phyloP scores from a whole-genome alignment of 2,113 vertebrate genomes.

The Gallinago jamesoni region DNA sequence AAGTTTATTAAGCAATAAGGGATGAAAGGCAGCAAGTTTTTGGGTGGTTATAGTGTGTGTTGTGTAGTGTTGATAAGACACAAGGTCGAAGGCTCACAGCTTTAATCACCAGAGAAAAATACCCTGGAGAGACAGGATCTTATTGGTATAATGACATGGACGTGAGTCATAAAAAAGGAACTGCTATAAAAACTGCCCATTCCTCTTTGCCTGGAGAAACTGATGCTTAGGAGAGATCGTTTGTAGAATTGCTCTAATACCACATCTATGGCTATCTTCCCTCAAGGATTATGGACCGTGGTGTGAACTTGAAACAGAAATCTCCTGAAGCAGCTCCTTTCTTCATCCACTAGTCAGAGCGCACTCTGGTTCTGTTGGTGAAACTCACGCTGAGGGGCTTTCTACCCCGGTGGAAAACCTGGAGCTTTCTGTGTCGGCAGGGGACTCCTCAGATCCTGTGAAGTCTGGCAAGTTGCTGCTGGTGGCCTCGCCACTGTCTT shows the following conservation, averaged over 20 bases:
- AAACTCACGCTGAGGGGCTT: background rate
- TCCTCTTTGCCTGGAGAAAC: constrained; percentile 20
- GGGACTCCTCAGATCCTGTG: background rate
- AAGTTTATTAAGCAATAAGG: constrained; percentile 67
- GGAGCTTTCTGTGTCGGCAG: background rate
- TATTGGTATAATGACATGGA: constrained; percentile 53
- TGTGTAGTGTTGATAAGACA: constrained; percentile 46
- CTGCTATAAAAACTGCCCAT: constrained; percentile 25
- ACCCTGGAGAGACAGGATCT: constrained; percentile 48
- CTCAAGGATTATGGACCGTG: background rate
- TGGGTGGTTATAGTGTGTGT: constrained; percentile 25
- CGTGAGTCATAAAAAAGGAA: constrained; percentile 41
- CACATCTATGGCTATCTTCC: background rate
- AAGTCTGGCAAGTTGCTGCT: background rate
- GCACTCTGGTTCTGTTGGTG: background rate
- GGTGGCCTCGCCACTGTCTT: background rate
- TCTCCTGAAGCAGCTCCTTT: background rate
- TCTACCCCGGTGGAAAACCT: background rate
- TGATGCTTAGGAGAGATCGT: background rate
- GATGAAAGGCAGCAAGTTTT: constrained; percentile 50
- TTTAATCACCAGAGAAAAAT: constrained; percentile 56
- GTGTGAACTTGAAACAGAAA: background rate
- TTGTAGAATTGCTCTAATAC: background rate
- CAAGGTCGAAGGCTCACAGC: constrained; percentile 31
- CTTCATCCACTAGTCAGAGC: background rate